A percentile compares a stretch with the other conserved stretches of the same genome.
These are phyloP conservation scores for Ormia ochracea DNA, from an alignment of 2,888 invertebrate genomes.

Conservation along the genomic window DNA sequence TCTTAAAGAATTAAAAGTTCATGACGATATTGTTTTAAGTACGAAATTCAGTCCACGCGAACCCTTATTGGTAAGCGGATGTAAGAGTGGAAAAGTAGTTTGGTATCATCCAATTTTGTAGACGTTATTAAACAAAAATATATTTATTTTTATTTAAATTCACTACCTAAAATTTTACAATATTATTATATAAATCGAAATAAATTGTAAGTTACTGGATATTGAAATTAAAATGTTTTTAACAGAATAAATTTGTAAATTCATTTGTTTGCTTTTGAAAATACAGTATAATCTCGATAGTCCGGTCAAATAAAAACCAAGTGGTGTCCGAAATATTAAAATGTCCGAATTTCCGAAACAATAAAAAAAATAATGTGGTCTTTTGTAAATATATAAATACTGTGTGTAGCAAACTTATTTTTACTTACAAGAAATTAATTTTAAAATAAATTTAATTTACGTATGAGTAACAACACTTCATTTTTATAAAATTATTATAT, in stretches of 20 bases:
- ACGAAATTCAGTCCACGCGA: slow-evolving; percentile 93
- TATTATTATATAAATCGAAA: slow-evolving; percentile 42
- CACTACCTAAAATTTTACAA: slow-evolving; percentile 35
- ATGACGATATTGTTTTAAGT: slow-evolving; percentile 90
- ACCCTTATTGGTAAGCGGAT: slow-evolving; percentile 92
- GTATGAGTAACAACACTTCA: too few species aligned
- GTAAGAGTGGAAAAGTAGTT: slow-evolving; percentile 90
- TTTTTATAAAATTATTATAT: too few species aligned
- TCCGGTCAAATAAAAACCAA: too few species aligned
- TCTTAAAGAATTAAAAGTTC: slow-evolving; percentile 83
- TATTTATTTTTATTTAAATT: slow-evolving; percentile 34
- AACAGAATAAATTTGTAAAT: slow-evolving; percentile 11
- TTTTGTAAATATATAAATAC: too few species aligned
- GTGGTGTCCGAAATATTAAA: too few species aligned
- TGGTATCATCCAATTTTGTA: slow-evolving; percentile 88
- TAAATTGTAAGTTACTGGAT: slow-evolving; percentile 23
- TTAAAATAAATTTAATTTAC: too few species aligned
- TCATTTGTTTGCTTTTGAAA: slow-evolving; percentile 7
- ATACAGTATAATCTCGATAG: not conserved
- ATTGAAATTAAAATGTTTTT: slow-evolving; percentile 8
- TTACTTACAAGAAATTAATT: too few species aligned
- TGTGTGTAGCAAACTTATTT: too few species aligned
- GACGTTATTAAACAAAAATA: slow-evolving; percentile 19
- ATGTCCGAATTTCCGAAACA: too few species aligned
- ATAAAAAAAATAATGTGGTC: too few species aligned